Evolutionary conservation across 2,888 invertebrate genomes (phyloP).

Genomic region (Branchipolynoe longqiensis): DNA sequence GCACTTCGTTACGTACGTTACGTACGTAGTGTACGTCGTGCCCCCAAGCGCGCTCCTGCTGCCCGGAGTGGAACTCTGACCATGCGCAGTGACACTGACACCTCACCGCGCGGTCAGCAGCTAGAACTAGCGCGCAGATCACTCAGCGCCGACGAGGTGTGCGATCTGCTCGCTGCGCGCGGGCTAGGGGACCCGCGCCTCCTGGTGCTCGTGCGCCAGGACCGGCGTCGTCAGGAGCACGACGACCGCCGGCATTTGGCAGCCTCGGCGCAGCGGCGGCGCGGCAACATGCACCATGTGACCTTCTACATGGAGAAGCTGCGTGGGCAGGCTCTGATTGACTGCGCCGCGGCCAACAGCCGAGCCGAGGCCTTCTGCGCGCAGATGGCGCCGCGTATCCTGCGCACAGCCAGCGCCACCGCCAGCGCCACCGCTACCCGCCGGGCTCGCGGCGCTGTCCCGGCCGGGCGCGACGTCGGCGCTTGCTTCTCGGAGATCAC

Average conservation of each 20-base stretch:
- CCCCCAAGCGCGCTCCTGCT: too few relatives aligned
- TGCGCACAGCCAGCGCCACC: slow-evolving; percentile 16
- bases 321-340: neutral
- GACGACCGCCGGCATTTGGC: neutral
- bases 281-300: neutral
- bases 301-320: slow-evolving; percentile 19
- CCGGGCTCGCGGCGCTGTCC: too few relatives aligned
- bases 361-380: slow-evolving; percentile 34
- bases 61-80: too few relatives aligned
- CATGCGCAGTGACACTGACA: too few relatives aligned
- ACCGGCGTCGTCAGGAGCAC: slow-evolving; percentile 29
- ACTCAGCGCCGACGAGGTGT: slow-evolving; percentile 9
- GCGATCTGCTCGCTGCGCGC: neutral
- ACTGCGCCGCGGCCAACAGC: slow-evolving; percentile 26
- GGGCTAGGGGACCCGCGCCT: slow-evolving; percentile 28
- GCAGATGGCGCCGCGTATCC: neutral
- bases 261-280: neutral
- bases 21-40: too few relatives aligned
- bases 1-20: too few relatives aligned
- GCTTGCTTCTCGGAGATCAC: neutral
- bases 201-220: neutral
- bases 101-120: too few relatives aligned
- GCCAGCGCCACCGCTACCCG: neutral
- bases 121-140: neutral
- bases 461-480: too few relatives aligned